These are phyloP conservation scores for Sorex fumeus DNA, from an alignment of 2,113 vertebrate species.

Conservation along the genomic window DNA sequence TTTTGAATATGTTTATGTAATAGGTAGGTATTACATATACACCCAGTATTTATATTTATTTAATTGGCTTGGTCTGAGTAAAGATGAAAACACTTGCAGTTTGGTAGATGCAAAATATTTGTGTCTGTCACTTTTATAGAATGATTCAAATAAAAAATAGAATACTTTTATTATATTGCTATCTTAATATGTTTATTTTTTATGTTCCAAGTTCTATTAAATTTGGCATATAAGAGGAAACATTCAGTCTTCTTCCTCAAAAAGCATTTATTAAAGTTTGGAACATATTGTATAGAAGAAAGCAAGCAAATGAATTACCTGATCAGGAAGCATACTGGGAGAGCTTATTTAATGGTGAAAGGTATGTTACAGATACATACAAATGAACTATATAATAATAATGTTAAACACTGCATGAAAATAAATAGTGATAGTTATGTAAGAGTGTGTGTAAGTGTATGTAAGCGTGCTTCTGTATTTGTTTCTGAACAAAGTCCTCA, in stretches of 20 bases:
- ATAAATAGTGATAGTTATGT: neutral
- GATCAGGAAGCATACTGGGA: neutral
- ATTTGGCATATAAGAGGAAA: slow-evolving; percentile 11
- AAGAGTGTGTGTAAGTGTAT: neutral
- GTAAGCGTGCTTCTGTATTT: too few species aligned
- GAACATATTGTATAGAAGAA: neutral
- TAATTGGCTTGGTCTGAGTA: neutral
- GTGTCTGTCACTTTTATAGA: too few species aligned
- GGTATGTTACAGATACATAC: neutral
- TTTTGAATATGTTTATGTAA: neutral
- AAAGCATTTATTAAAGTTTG: neutral
- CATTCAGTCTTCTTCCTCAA: neutral
- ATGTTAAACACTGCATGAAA: neutral
- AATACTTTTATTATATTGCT: too few species aligned
- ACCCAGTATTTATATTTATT: slow-evolving; percentile 25
- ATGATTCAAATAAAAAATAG: too few species aligned
- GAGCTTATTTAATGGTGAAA: neutral
- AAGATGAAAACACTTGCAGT: neutral
- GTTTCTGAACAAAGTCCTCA: too few species aligned
- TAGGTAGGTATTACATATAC: neutral
- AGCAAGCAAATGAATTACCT: neutral
- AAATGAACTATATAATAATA: neutral
- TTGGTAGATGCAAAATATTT: too few species aligned
- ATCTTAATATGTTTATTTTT: too few species aligned
- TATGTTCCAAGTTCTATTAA: neutral